Conservation (phyloP, 2,888 invertebrate genomes). For the Malacosoma neustria region DNA sequence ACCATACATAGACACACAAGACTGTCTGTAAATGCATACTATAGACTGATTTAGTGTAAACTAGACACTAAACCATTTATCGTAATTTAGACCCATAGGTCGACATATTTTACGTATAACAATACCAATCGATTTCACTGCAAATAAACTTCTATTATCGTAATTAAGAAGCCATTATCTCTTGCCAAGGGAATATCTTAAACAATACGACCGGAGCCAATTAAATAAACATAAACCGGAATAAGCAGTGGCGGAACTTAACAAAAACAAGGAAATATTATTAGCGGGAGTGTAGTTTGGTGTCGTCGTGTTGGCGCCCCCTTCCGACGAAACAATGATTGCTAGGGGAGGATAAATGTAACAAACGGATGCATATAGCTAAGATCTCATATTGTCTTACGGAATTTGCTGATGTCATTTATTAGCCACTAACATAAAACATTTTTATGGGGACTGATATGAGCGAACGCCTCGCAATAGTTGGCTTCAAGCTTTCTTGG, state of each 20-base stretch:
- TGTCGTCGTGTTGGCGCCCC: conserved; percentile 54
- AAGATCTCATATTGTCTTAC: conserved; percentile 65
- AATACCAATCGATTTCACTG: no score
- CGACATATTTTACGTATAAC: no score
- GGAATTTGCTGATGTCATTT: conserved; percentile 74
- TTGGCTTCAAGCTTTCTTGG: conserved; percentile 42
- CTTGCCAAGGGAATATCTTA: background rate
- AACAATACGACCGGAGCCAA: conserved; percentile 36
- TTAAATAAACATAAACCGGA: conserved; percentile 39
- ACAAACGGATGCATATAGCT: conserved; percentile 60
- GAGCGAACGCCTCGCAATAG: conserved; percentile 42
- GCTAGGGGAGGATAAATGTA: conserved; percentile 52
- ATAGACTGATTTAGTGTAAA: no score
- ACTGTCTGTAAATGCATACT: no score
- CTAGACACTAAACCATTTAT: no score
- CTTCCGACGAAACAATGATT: conserved; percentile 60
- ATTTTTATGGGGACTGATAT: conserved; percentile 71
- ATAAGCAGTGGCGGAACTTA: conserved; percentile 31
- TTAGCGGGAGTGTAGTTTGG: conserved; percentile 32
- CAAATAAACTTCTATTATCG: no score
- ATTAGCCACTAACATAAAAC: conserved; percentile 74
- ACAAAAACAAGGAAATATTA: conserved; percentile 52
- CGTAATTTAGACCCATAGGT: no score
- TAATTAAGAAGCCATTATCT: background rate
- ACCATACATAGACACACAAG: no score